Percentiles rank a stretch among this genome's conserved stretches.
These are phyloP conservation scores for Tachyglossus aculeatus DNA, from an alignment of 2,797 vertebrate genomes.

Conservation along the genomic window DNA sequence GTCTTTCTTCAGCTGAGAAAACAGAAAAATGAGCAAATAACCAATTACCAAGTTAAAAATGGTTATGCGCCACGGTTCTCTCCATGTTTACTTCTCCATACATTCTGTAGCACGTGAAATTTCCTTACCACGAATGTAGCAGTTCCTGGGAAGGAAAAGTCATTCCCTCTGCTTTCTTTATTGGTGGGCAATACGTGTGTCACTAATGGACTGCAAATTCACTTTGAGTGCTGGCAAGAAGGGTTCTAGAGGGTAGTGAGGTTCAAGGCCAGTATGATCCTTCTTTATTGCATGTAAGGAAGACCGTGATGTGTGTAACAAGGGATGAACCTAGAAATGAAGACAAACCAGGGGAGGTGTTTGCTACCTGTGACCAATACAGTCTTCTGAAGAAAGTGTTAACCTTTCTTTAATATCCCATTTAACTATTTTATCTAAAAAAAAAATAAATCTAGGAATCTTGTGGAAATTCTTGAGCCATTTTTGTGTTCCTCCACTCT, in stretches of 20 bases:
- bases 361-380: too few relatives aligned
- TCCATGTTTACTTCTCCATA: background rate
- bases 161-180: background rate
- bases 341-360: background rate
- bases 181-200: background rate
- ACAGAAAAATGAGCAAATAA: conserved; percentile 5
- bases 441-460: too few relatives aligned
- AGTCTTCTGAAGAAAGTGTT: background rate
- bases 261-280: background rate
- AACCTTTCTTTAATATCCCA: too few relatives aligned
- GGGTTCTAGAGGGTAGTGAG: background rate
- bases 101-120: background rate
- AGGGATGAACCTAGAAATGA: background rate
- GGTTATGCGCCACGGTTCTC: background rate
- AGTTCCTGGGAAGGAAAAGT: background rate
- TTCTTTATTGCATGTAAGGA: background rate
- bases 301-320: background rate
- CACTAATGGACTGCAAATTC: background rate
- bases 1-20: background rate
- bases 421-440: too few relatives aligned
- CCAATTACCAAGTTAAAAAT: background rate
- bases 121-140: background rate
- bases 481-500: too few relatives aligned
- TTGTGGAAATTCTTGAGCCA: too few relatives aligned
- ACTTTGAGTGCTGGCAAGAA: background rate